Evolutionary conservation across 1,140 invertebrate species (phyloP).

Genomic region (Lerema accius): DNA sequence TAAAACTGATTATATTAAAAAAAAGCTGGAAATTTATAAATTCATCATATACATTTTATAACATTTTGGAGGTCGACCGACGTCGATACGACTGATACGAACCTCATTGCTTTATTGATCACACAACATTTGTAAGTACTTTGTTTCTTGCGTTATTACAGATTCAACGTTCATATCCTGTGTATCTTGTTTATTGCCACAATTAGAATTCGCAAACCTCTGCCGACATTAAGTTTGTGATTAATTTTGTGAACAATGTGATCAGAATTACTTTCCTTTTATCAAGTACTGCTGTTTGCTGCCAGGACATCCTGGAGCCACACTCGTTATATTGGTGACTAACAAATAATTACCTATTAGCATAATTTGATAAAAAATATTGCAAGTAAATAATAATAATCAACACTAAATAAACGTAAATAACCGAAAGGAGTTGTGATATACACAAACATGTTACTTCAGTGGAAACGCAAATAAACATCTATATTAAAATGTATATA

Average conservation of each 20-base stretch:
- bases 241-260: slow-evolving; percentile 19
- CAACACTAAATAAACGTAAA: slow-evolving; percentile 52
- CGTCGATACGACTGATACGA: slow-evolving; percentile 39
- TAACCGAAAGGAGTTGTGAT: slow-evolving; percentile 44
- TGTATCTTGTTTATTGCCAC: slow-evolving; percentile 29
- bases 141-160: slow-evolving; percentile 53
- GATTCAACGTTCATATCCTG: slow-evolving; percentile 4
- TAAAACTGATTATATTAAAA: slow-evolving; percentile 73
- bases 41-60: slow-evolving; percentile 71
- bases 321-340: slow-evolving; percentile 45
- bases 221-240: slow-evolving; percentile 30
- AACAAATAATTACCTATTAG: slow-evolving; percentile 61
- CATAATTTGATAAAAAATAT: slow-evolving; percentile 63
- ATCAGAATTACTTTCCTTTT: background rate
- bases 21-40: slow-evolving; percentile 74
- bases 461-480: slow-evolving; percentile 42
- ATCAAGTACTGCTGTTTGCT: slow-evolving; percentile 24
- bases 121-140: slow-evolving; percentile 65
- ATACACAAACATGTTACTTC: slow-evolving; percentile 42
- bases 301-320: slow-evolving; percentile 41
- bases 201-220: slow-evolving; percentile 32
- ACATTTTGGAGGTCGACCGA: slow-evolving; percentile 57
- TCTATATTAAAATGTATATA: slow-evolving; percentile 50
- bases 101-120: slow-evolving; percentile 43
- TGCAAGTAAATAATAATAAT: slow-evolving; percentile 61